These are phyloP conservation scores for Caracal caracal DNA, from an alignment of 2,113 vertebrate genomes.

Conservation along the genomic window DNA sequence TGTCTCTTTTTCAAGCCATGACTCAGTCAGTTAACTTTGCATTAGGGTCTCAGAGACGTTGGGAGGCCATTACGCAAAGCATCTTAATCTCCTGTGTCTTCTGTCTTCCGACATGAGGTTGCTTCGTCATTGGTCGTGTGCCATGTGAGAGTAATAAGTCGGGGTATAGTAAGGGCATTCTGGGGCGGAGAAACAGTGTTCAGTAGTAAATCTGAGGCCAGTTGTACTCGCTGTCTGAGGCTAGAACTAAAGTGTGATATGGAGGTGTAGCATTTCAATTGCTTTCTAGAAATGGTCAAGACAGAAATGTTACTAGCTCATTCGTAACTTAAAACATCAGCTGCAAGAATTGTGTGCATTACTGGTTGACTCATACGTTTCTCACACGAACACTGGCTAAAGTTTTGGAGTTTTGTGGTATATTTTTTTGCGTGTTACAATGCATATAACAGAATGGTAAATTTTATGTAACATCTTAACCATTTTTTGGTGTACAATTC, in stretches of 20 bases:
- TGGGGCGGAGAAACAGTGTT: background rate
- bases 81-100: background rate
- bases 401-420: background rate
- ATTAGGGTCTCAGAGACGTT: background rate
- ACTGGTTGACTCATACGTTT: background rate
- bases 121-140: background rate
- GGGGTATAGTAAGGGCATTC: background rate
- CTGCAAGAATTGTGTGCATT: background rate
- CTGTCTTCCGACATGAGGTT: background rate
- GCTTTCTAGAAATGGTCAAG: background rate
- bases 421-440: background rate
- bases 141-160: background rate
- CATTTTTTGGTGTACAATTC: background rate
- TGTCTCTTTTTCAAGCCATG: background rate
- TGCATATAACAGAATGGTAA: background rate
- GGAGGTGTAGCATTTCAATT: background rate
- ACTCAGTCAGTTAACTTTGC: background rate
- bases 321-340: background rate
- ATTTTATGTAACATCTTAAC: background rate
- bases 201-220: background rate
- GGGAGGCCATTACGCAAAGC: background rate
- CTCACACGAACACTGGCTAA: background rate
- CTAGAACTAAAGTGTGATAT: background rate
- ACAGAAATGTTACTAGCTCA: background rate
- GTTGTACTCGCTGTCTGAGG: background rate